Evolutionary conservation across 1,140 invertebrate genomes (phyloP), one percentile per base, ranked within the genome.

Genomic region (Tetramorium parvispinum): DNA sequence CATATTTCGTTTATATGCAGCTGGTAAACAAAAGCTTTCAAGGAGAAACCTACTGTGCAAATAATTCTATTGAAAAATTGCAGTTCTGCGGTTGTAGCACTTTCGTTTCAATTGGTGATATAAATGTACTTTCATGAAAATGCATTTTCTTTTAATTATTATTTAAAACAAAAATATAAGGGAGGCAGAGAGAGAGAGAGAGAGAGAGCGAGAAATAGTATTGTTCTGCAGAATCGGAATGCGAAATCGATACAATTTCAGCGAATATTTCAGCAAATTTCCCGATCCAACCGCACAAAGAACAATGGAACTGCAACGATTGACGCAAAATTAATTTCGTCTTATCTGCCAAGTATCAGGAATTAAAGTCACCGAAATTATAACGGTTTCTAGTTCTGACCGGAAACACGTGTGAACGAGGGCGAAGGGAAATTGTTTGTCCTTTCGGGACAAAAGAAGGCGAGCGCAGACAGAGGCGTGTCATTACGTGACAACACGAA

Each of bases 41-140:
- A 3, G 7, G 21, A 46, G 16, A 46, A 46, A 46, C 0, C 13
- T 13, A 46, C 49, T 16, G 43, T 46, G 40, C 24, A 49, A 49
- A 78, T 78, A 65, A 78, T 65, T 78, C 18, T 59, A 21, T 65
- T 65, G 59, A 46, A 78, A 65, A 78, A 18, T 59, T 76, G 53
- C 53, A 76, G 46, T 49, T 40, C 21, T 49, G 65, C 40, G 40
- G 37, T 68, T 49, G 40, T 8, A 16, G 21, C 40, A 24, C 65
- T 68, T 68, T 24, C 65, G 37, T 24, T 49, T 21, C 6, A 6
- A 24, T 49, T 27, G 21, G 4, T 24, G 40, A 8, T 8, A 43
- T 3, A 78, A 61, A n/a, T 18, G 21, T 65, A 40, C 43, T 46
- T 78, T 16, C 18, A 7, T 1, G 24, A 63, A 18, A 63, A 18